Percentiles rank a stretch among this genome's conserved stretches.
Conservation (phyloP, 2,113 vertebrate species). For the Hippocampus zosterae region DNA sequence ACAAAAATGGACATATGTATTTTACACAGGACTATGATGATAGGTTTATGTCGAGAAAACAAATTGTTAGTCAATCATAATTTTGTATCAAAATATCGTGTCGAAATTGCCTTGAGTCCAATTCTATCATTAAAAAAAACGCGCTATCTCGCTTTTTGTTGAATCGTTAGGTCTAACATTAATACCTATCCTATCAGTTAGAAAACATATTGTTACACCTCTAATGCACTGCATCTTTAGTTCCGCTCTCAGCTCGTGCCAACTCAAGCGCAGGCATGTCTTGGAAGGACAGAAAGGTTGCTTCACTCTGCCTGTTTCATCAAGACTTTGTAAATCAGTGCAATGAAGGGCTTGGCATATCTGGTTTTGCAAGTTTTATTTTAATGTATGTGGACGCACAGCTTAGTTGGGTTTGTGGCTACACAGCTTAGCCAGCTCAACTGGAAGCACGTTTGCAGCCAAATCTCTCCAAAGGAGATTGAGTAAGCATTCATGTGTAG, state of each 20-base stretch:
- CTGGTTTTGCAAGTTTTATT: slow-evolving; percentile 44
- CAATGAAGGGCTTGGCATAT: slow-evolving; percentile 46
- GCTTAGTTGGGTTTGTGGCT: slow-evolving; percentile 50
- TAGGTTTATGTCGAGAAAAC: too few relatives aligned
- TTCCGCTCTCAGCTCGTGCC: not conserved
- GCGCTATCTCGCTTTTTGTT: too few relatives aligned
- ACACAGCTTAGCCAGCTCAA: slow-evolving; percentile 53
- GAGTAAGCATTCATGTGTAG: slow-evolving; percentile 51
- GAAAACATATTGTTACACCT: too few relatives aligned
- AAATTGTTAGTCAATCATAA: too few relatives aligned
- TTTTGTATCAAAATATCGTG: too few relatives aligned
- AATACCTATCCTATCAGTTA: too few relatives aligned
- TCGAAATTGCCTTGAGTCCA: too few relatives aligned
- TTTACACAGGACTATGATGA: too few relatives aligned
- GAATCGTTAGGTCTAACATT: too few relatives aligned
- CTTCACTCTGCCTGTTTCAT: not conserved
- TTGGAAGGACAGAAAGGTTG: not conserved
- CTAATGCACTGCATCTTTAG: not conserved
- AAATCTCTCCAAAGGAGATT: slow-evolving; percentile 63
- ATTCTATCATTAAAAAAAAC: too few relatives aligned
- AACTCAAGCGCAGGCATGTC: not conserved
- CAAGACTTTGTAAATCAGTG: slow-evolving; percentile 8
- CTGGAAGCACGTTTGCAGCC: slow-evolving; percentile 61
- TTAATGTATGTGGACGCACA: slow-evolving; percentile 47
- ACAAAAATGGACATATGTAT: too few relatives aligned